Evolutionary conservation across 2,888 invertebrate genomes (phyloP).

Genomic region (Nomada ferruginata): DNA sequence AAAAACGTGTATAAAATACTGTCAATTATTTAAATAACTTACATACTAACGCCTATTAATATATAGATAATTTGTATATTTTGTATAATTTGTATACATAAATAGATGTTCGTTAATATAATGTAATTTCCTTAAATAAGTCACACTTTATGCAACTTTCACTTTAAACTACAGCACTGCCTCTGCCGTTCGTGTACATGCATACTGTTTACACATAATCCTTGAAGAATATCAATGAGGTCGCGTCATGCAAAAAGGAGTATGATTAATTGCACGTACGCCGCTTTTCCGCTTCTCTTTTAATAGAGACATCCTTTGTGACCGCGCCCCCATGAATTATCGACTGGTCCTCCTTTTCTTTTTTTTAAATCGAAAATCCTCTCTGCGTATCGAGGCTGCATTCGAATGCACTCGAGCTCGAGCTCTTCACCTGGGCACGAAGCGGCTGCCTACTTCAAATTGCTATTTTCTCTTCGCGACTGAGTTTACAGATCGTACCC

Average conservation of each 20-base stretch:
- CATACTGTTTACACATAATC: background rate
- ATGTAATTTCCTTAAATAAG: too few relatives aligned
- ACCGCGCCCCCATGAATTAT: constrained; percentile 23
- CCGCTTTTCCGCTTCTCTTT: constrained; percentile 8
- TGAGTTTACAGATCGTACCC: constrained; percentile 30
- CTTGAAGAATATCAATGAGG: constrained; percentile 5
- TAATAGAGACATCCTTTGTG: constrained; percentile 7
- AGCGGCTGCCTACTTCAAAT: constrained; percentile 45
- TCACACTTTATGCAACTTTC: too few relatives aligned
- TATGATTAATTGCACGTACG: constrained; percentile 36
- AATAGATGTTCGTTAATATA: too few relatives aligned
- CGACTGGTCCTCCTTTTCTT: background rate
- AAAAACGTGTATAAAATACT: too few relatives aligned
- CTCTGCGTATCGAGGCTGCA: constrained; percentile 29
- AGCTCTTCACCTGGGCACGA: constrained; percentile 23
- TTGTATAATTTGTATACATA: too few relatives aligned
- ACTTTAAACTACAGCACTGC: too few relatives aligned
- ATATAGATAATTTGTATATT: too few relatives aligned
- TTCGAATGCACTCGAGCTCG: constrained; percentile 27
- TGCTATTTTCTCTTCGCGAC: constrained; percentile 48
- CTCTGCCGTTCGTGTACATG: too few relatives aligned
- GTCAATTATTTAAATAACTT: too few relatives aligned
- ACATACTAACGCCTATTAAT: too few relatives aligned
- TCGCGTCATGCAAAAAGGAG: background rate
- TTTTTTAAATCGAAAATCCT: constrained; percentile 33